These are phyloP conservation scores for Phortica okadai DNA, from an alignment of 2,888 invertebrate genomes.

Conservation along the genomic window DNA sequence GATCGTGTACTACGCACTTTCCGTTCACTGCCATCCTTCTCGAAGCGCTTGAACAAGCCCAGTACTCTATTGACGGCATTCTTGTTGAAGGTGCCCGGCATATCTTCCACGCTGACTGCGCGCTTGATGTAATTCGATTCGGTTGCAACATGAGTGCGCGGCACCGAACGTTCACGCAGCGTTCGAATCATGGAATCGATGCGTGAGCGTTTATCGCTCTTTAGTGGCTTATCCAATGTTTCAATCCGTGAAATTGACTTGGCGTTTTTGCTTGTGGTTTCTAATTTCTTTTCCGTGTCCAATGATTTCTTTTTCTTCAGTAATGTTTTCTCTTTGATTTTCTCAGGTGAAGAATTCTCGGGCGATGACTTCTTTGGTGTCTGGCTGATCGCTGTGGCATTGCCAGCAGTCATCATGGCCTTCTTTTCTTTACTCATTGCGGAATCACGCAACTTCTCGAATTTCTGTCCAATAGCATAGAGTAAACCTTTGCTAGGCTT, in stretches of 20 bases:
- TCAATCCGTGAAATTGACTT: not conserved
- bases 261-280: conserved; percentile 1
- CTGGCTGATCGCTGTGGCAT: conserved; percentile 51
- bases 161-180: conserved; percentile 83
- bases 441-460: conserved; percentile 82
- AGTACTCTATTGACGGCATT: conserved; percentile 86
- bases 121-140: conserved; percentile 83
- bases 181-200: conserved; percentile 80
- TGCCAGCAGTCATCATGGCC: conserved; percentile 24
- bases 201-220: conserved; percentile 75
- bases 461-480: conserved; percentile 86
- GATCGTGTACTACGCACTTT: conserved; percentile 73
- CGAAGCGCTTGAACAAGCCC: conserved; percentile 86
- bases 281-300: conserved; percentile 46
- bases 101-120: conserved; percentile 84
- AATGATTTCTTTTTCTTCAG: conserved; percentile 77
- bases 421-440: conserved; percentile 77
- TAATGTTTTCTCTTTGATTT: conserved; percentile 69
- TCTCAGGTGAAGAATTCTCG: conserved; percentile 55
- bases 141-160: conserved; percentile 79
- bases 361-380: conserved; percentile 64
- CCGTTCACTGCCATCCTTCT: conserved; percentile 78
- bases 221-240: conserved; percentile 48
- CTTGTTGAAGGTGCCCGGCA: conserved; percentile 79
- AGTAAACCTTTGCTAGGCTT: conserved; percentile 81